A percentile compares a stretch with the other conserved stretches of the same genome.
phyloP scores from a whole-genome alignment of 2,888 invertebrate species.

The Cenopis cana region DNA sequence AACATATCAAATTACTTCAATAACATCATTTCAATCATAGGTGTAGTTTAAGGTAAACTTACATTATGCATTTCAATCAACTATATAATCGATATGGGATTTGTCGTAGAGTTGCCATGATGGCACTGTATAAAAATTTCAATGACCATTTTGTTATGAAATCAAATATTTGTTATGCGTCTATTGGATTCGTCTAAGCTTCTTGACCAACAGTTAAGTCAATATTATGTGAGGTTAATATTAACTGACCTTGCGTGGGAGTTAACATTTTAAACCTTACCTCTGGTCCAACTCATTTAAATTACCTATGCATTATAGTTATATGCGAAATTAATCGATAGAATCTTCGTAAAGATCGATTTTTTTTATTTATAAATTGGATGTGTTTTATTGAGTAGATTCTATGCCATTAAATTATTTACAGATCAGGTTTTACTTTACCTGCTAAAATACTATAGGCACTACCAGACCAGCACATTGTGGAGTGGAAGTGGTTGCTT shows the following conservation, averaged over 20 bases:
- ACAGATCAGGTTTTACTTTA: too few relatives aligned
- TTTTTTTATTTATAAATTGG: neutral
- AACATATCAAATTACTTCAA: slow-evolving; percentile 1
- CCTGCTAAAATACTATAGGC: too few relatives aligned
- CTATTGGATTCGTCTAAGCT: slow-evolving; percentile 51
- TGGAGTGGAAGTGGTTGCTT: neutral
- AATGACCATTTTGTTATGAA: slow-evolving; percentile 43
- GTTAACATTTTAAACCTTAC: slow-evolving; percentile 45
- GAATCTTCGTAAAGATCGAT: neutral
- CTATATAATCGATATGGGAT: slow-evolving; percentile 44
- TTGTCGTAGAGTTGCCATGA: slow-evolving; percentile 23
- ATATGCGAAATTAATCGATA: neutral
- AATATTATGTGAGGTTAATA: slow-evolving; percentile 52
- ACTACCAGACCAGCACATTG: too few relatives aligned
- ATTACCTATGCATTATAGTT: slow-evolving; percentile 19
- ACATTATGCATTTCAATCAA: slow-evolving; percentile 29
- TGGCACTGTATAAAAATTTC: slow-evolving; percentile 26
- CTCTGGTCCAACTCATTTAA: slow-evolving; percentile 8
- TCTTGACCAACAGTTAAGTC: slow-evolving; percentile 62
- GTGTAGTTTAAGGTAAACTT: neutral
- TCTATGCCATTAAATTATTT: neutral
- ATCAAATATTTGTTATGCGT: slow-evolving; percentile 53
- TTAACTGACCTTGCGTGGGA: slow-evolving; percentile 65
- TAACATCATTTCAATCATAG: slow-evolving; percentile 1
- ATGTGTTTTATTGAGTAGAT: neutral